Percentiles rank a stretch among this genome's conserved stretches.
phyloP scores from a whole-genome alignment of 1,140 invertebrate genomes.

The Heliconius melpomene region DNA sequence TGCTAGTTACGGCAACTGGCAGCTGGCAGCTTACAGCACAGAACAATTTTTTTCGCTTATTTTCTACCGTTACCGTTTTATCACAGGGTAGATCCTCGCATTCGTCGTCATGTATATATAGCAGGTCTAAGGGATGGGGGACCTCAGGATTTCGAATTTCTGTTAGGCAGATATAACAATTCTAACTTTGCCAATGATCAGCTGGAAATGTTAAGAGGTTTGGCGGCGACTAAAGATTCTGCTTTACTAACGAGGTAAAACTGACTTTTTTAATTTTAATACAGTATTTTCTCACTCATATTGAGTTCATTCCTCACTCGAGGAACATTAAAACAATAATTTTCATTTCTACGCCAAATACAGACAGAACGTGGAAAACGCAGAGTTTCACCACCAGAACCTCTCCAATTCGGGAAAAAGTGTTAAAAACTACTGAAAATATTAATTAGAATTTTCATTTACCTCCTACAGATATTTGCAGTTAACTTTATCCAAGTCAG shows the following conservation, averaged over 20 bases:
- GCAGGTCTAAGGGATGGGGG: conserved; percentile 80
- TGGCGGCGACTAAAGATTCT: conserved; percentile 79
- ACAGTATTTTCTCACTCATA: no score
- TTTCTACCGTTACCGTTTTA: conserved; percentile 10
- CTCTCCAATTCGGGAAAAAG: no score
- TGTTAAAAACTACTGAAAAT: no score
- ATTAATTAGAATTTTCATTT: not conserved
- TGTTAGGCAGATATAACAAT: conserved; percentile 75
- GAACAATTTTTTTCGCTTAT: conserved; percentile 13
- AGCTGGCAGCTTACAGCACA: no score
- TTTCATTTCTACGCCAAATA: no score
- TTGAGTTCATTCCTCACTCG: no score
- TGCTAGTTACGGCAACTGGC: no score
- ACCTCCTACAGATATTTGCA: conserved; percentile 60
- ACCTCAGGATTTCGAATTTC: conserved; percentile 80
- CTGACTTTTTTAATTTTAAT: no score
- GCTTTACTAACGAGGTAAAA: conserved; percentile 52
- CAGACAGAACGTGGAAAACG: no score
- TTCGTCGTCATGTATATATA: conserved; percentile 80
- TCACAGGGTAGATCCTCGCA: conserved; percentile 60
- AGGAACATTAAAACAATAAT: no score
- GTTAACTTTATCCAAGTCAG: conserved; percentile 58
- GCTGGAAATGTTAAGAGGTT: conserved; percentile 81
- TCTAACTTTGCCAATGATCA: conserved; percentile 82
- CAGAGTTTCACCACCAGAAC: no score